Conservation (phyloP, 2,797 vertebrate genomes). For the Bradypus variegatus region DNA sequence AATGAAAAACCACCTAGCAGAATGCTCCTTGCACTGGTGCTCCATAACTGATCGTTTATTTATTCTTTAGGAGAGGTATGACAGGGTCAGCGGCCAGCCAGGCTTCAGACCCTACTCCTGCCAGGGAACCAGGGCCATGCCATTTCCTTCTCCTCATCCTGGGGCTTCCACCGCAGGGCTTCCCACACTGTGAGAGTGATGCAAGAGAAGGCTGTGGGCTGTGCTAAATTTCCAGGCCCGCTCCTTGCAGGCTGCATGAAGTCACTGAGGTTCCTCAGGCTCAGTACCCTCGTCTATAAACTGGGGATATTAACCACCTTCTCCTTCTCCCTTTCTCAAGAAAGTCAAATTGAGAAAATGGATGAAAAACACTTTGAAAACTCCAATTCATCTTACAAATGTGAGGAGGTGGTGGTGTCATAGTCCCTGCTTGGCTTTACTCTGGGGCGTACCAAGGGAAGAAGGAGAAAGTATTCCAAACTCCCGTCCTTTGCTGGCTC, state of each 20-base stretch:
- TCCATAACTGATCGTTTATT: background rate
- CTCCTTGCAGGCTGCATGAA: background rate
- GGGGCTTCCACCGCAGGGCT: background rate
- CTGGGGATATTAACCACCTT: background rate
- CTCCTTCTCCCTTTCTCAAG: background rate
- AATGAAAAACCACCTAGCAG: background rate
- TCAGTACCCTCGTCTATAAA: background rate
- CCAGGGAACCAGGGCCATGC: background rate
- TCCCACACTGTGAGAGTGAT: fast-evolving
- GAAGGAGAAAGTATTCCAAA: background rate
- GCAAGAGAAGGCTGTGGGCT: background rate
- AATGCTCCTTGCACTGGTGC: no score
- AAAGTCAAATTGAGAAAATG: background rate
- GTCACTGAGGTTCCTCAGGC: background rate
- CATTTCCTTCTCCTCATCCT: no score
- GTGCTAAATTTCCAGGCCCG: background rate
- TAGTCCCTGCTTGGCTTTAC: no score
- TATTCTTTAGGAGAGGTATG: background rate
- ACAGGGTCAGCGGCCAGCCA: background rate
- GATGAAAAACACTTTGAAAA: background rate
- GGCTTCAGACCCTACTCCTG: background rate
- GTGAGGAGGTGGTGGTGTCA: no score
- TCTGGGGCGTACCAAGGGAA: background rate
- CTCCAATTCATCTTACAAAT: background rate
- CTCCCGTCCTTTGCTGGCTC: background rate